Conservation (phyloP, 2,113 vertebrate species). For the Falcunculus frontatus region DNA sequence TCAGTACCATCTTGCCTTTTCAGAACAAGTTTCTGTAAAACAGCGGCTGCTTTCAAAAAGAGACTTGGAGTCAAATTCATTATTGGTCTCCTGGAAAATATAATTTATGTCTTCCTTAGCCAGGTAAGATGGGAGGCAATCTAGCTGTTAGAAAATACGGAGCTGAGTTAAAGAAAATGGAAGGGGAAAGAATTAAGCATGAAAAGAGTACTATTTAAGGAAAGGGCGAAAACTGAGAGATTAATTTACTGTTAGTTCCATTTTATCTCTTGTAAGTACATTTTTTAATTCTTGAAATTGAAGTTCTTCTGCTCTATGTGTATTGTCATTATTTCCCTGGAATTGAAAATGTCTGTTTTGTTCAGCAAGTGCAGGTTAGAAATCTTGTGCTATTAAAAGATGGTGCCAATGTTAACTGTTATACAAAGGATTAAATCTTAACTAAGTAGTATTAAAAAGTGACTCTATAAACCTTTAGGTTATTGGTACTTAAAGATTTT, state of each 20-base stretch:
- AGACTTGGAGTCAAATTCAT: background rate
- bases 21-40: background rate
- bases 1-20: background rate
- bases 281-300: constrained; percentile 31
- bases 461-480: constrained; percentile 46
- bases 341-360: constrained; percentile 45
- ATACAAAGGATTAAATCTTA: constrained; percentile 49
- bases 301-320: background rate
- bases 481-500: constrained; percentile 47
- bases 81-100: background rate
- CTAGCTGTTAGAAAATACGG: constrained; percentile 9
- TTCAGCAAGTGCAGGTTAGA: constrained; percentile 10
- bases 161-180: background rate
- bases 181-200: background rate
- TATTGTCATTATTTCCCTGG: constrained; percentile 3
- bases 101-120: background rate
- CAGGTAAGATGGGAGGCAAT: background rate
- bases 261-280: constrained; percentile 27
- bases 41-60: background rate
- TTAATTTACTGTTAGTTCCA: constrained; percentile 37
- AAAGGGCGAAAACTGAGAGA: constrained; percentile 12
- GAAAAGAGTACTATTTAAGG: constrained; percentile 31
- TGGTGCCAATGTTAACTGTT: constrained; percentile 36
- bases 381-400: constrained; percentile 26
- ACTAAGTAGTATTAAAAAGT: constrained; percentile 57